Base-by-base conservation (phyloP, 2,113 vertebrate genomes). In the Eidolon helvum region DNA sequence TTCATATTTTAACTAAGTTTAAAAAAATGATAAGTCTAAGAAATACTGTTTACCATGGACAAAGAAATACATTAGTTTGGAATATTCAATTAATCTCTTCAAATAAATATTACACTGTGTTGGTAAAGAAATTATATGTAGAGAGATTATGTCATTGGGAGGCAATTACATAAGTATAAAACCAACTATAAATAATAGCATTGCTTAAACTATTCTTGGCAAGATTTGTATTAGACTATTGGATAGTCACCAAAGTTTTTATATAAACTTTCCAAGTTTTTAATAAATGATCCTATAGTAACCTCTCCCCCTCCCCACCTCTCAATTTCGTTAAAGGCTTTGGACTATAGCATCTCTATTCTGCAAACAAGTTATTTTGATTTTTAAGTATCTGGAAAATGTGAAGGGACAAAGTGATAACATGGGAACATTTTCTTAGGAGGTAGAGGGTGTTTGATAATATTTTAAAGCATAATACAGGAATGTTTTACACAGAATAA, bases 1-100 rank as follows among this genome's bases (percentile, higher is more conserved):
- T 71, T 71, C n/a, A 35, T 72, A 22, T 43, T 72, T 48, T 48
- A 87, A 11, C 53, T 83, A n/a, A 91, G 45, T 89, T 89, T 91
- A 78, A 90, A 38, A 15, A 38, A 40, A 61, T 38, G 18, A 66
- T 48, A 85, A 65, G 72, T 89, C 48, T 16, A 61, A 87, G n/a
- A 72, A 40, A 77, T 85, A 16, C 4, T 85, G 5, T 57, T 92
- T 92, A 38, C 4, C 18, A n/a, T 87, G 21, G 40, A 61, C 38
- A 90, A 71, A 61, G 18, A 80, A 75, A 89, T 65, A 4, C 22
- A 45, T 28, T 85, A 24, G 33, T 95, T 92, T 61, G 16, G 12
- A 87, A 65, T 61, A 87, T 88, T 91, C 19, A 66, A 16, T 74
- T 53, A 82, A 71, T 85, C 15, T 92, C 72, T 82, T 88, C 21